Evolutionary conservation across 2,113 vertebrate genomes (phyloP).

Genomic region (Gymnogyps californianus): DNA sequence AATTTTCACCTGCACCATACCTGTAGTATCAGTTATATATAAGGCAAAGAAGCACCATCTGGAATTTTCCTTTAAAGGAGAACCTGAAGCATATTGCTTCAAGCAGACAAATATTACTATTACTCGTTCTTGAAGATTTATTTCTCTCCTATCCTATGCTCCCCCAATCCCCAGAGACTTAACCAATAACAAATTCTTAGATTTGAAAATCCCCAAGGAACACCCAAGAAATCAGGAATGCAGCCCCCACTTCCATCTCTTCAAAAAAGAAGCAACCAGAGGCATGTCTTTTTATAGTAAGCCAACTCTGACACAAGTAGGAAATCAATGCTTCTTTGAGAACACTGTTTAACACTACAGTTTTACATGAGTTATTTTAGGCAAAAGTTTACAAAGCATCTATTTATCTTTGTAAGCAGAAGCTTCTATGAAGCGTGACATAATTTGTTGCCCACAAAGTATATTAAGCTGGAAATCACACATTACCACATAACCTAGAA

Average conservation of each 20-base stretch:
- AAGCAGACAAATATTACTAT: background rate
- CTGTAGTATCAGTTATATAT: background rate
- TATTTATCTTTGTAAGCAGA: slow-evolving; percentile 38
- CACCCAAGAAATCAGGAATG: background rate
- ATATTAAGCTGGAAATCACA: slow-evolving; percentile 33
- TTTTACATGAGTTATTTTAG: slow-evolving; percentile 30
- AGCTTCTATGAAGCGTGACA: background rate
- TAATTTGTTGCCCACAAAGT: slow-evolving; percentile 13
- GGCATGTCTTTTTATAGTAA: slow-evolving; percentile 26
- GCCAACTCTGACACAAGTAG: background rate
- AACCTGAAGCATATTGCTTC: background rate
- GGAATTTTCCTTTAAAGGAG: background rate
- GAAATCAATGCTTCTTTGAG: slow-evolving; percentile 52
- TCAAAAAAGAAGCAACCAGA: background rate
- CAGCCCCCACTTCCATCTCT: background rate
- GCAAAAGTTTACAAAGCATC: slow-evolving; percentile 40
- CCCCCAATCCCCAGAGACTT: background rate
- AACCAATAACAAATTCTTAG: background rate
- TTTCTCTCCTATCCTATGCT: background rate
- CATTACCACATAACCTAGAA: background rate
- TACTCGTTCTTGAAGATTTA: background rate
- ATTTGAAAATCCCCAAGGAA: background rate
- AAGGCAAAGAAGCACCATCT: background rate
- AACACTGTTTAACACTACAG: slow-evolving; percentile 1
- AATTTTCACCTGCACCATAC: background rate